These are phyloP conservation scores for Brachyopa scutellaris DNA, from an alignment of 2,888 invertebrate genomes.

Conservation along the genomic window DNA sequence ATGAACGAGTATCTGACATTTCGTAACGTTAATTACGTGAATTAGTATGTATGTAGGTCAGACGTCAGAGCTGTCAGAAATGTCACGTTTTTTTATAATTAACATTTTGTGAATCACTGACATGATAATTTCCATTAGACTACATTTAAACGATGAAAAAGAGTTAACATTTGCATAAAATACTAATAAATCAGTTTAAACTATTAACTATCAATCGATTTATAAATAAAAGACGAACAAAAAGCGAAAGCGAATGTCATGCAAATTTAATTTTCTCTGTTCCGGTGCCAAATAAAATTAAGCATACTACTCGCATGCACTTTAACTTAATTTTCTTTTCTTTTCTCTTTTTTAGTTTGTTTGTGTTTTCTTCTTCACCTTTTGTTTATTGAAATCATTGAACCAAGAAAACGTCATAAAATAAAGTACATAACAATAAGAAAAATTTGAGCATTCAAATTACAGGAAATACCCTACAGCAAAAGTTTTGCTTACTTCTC, in stretches of 20 bases:
- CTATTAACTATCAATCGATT: not conserved
- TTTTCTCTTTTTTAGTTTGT: slow-evolving; percentile 32
- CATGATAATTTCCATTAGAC: not conserved
- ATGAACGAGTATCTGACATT: too few relatives aligned
- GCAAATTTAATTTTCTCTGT: slow-evolving; percentile 42
- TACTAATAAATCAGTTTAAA: not conserved
- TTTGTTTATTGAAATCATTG: slow-evolving; percentile 9
- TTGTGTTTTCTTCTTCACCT: not conserved
- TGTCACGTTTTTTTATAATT: too few relatives aligned
- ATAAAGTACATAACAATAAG: not conserved
- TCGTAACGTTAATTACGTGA: too few relatives aligned
- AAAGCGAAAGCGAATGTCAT: slow-evolving; percentile 46
- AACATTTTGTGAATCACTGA: too few relatives aligned
- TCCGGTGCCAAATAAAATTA: slow-evolving; percentile 39
- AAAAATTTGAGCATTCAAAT: slow-evolving; percentile 28
- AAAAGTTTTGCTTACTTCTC: not conserved
- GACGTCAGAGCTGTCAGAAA: too few relatives aligned
- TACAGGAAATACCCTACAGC: slow-evolving; percentile 9
- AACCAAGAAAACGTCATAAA: not conserved
- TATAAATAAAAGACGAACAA: too few relatives aligned
- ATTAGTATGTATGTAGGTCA: too few relatives aligned
- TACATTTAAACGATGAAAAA: not conserved
- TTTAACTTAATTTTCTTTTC: slow-evolving; percentile 37
- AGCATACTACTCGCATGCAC: slow-evolving; percentile 40
- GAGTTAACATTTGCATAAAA: not conserved